A percentile compares a stretch with the other conserved stretches of the same genome.
Conservation (phyloP, 1,140 invertebrate genomes). For the Procambarus virginalis region DNA sequence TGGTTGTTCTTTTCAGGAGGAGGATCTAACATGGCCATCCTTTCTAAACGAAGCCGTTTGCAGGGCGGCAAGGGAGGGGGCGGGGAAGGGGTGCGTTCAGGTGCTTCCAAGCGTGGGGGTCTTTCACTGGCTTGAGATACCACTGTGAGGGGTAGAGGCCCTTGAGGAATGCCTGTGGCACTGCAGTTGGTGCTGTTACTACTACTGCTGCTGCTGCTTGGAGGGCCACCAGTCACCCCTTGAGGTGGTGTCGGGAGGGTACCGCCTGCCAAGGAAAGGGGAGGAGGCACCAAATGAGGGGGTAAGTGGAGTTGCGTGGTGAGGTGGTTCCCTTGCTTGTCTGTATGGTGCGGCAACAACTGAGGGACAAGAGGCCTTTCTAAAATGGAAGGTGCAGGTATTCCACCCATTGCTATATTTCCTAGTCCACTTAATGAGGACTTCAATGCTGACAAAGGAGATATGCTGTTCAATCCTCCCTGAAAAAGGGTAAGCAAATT, state of each 20-base stretch:
- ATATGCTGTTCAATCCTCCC: slow-evolving; percentile 60
- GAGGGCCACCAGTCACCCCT: slow-evolving; percentile 31
- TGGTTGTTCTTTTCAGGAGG: slow-evolving; percentile 52
- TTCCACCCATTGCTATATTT: slow-evolving; percentile 37
- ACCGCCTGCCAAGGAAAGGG: slow-evolving; percentile 19
- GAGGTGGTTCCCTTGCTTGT: slow-evolving; percentile 20
- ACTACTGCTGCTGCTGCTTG: slow-evolving; percentile 38
- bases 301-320: slow-evolving; percentile 19
- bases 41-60: slow-evolving; percentile 45
- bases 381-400: slow-evolving; percentile 37
- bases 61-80: slow-evolving; percentile 48
- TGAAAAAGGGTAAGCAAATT: not conserved
- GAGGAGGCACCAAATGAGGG: slow-evolving; percentile 31
- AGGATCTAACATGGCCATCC: slow-evolving; percentile 23
- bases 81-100: slow-evolving; percentile 37
- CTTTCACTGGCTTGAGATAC: not conserved
- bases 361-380: slow-evolving; percentile 56
- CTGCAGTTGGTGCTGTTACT: slow-evolving; percentile 38
- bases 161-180: slow-evolving; percentile 15
- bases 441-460: slow-evolving; percentile 59
- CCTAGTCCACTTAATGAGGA: slow-evolving; percentile 53
- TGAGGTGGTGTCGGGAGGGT: slow-evolving; percentile 27
- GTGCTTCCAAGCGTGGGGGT: slow-evolving; percentile 33
- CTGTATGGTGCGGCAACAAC: slow-evolving; percentile 51
- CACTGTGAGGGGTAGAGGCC: slow-evolving; percentile 38